phyloP scores from a whole-genome alignment of 2,113 vertebrate species.

The Scolopax mira region DNA sequence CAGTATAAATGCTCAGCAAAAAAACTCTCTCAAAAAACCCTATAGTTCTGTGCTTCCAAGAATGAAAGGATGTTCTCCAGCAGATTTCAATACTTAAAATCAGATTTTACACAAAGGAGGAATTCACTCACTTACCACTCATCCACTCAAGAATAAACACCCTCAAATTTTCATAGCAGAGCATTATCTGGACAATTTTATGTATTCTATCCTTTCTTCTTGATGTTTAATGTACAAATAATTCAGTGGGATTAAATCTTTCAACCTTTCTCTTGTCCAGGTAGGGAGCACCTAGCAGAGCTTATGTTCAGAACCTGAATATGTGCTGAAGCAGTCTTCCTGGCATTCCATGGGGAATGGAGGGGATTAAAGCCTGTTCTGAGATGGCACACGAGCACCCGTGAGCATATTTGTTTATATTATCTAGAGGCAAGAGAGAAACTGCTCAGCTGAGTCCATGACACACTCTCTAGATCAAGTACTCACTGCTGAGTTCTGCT shows the following conservation, averaged over 20 bases:
- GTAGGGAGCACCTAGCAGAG: neutral
- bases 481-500: slow-evolving; percentile 57
- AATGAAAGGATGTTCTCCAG: neutral
- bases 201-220: neutral
- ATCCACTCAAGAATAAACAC: neutral
- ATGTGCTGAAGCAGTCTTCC: neutral
- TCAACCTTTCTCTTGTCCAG: neutral
- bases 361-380: neutral
- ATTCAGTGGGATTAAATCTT: neutral
- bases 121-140: neutral
- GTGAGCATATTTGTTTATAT: neutral
- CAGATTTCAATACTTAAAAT: neutral
- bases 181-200: neutral
- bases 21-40: neutral
- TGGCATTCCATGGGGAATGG: neutral
- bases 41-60: neutral
- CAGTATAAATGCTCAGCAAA: neutral
- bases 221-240: neutral
- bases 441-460: neutral
- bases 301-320: neutral
- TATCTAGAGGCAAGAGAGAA: neutral
- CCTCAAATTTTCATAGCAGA: neutral
- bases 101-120: neutral
- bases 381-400: neutral
- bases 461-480: neutral